Base-by-base conservation (phyloP, 1,140 invertebrate genomes). In the Zaprionus taronus region DNA sequence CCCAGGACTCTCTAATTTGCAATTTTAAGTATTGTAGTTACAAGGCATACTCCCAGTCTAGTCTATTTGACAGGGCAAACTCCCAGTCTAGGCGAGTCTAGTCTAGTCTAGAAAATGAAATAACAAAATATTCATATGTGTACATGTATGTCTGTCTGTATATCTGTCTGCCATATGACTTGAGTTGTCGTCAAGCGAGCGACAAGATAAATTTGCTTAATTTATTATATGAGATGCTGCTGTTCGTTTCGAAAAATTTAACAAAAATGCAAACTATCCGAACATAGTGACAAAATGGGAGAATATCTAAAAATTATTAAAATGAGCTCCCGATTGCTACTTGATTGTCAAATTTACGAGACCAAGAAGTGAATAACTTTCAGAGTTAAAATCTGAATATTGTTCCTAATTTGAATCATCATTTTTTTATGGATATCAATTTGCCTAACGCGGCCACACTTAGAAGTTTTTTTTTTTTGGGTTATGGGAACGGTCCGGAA, bases 111-210 rank as follows among this genome's bases (percentile, higher is more conserved):
- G 7, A 7, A 47, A 47, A 17, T 7, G 9, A 47, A 9, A 47
- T 47, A 38, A 6, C 2, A 34, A 34, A 34, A 34, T 34, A 34
- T 34, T 11, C 31, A 34, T 34, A 11, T 11, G 31, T 34, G 9
- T 34, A 34, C 9, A 34, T 26, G 3, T 11, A 24, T 17, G 9
- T 38, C 34, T 12, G 7, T 55, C 14, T 34, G 11, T 66, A 22
- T 26, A 14, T 65, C 28, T 20, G 31, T 51, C 31, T 58, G 51
- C 12, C 28, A 26, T 51, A 41, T 20, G 49, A 49, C 55, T n/a
- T 51, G 47, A 72, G 49, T 87, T 87, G 83, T 87, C 62, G 83
- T 72, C 66, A 80, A 83, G 58, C 70, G 31, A 44, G 61, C 55
- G 17, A 51, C 47, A 34, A 80, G 58, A 80, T 69, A 51, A 69